Base-by-base conservation (phyloP, 1,140 invertebrate species). In the Gonatopus flavifemur region DNA sequence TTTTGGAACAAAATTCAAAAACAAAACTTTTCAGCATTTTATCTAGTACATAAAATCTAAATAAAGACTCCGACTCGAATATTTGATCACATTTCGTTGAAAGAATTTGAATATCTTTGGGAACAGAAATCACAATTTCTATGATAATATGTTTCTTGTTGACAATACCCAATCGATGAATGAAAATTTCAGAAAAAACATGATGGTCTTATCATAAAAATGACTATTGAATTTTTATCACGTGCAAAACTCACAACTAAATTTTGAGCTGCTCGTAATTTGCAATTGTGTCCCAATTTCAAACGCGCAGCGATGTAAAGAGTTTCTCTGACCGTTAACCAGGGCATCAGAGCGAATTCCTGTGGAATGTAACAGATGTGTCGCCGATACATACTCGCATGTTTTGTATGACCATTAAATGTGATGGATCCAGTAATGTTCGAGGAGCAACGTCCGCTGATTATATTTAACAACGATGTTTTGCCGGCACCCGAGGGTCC, bases 401-500 rank as follows among this genome's bases (percentile, higher is more conserved):
- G 40, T n/a, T 16, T 20, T 46, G 25, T 20, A 18, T 28, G n/a
- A 10, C 31, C 31, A 43, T 74, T 74, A 0, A 72, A 15, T 1
- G 35, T 57, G 20, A 72, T 60, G 1, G 41, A 51, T 0, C 69
- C 60, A 32, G 38, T 60, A 22, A 60, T 22, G 1, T 56, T 62
- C 0, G 33, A 16, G 0, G 22, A 37, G 52, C 50, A 57, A 1
- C 59, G n/a, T 2, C 77, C 81, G 5, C 81, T 76, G 20, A 84
- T 47, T 22, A 88, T 84, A 59, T 87, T 87, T 69, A 90, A 79
- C 9, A 90, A 75, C 3, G 87, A 88, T n/a, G 86, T 86, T 70
- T 93, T 93, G n/a, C 90, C 91, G 9, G 89, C 88, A 5, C 90
- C 89, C 0, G 88, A 90, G 18, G 88, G 89, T 3, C 90, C 89